Base-by-base conservation (phyloP, 2,113 vertebrate species). In the Laterallus jamaicensis region DNA sequence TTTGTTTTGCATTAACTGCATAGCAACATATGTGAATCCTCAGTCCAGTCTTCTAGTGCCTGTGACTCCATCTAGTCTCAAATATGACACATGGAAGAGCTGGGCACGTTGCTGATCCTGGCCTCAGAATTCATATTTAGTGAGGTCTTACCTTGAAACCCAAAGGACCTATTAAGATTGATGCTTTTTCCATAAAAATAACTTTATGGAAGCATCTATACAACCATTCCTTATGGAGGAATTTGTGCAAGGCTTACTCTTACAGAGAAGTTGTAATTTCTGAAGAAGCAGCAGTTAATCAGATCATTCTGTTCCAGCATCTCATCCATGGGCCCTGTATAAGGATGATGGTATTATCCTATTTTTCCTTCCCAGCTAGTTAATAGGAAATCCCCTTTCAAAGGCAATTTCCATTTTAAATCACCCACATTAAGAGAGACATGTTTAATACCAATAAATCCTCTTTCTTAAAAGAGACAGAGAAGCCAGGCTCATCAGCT, bases 391-490 rank as follows among this genome's bases (percentile, higher is more conserved):
- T 96, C 95, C 90, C 90, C 54, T 96, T 97, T 96, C 90, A 95
- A 96, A 96, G 95, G 86, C 77, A 96, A 96, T 96, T 97, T 97
- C 93, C 95, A 96, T 97, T 97, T 96, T 95, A 97, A 96, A 95
- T 97, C 90, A 96, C 90, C 74, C 92, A 92, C 86, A 95, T 96
- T 96, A 95, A 96, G 93, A 96, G 69, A 96, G 96, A 96, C 95
- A 92, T 89, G 86, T 96, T 97, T 95, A 97, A 96, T 96, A 96
- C 95, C 93, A 96, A 97, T 94, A 97, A 95, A 97, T 96, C 95
- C 80, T 3, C 90, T 96, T 96, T 96, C 93, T 96, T 96, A 91
- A 90, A 88, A 96, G 90, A 95, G 87, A 89, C 83, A 82, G 81
- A 90, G 95, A 90, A 96, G 69, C 83, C 88, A 87, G 95, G 92